Evolutionary conservation across 1,140 invertebrate species (phyloP).

Genomic region (Drosophila sp.): DNA sequence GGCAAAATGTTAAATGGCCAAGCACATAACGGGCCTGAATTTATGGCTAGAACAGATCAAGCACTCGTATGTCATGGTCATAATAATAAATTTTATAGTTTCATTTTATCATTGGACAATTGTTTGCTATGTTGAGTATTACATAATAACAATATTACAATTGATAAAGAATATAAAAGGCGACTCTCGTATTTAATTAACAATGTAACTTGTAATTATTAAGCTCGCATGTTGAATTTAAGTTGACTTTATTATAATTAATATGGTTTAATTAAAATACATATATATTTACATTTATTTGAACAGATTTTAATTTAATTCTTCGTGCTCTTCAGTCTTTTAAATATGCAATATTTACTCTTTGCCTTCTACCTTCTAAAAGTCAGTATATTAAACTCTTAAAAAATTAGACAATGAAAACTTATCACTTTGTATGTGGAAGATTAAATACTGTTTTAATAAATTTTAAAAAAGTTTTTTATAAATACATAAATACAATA

Average conservation of each 20-base stretch:
- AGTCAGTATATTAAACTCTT: too few relatives aligned
- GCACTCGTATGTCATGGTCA: slow-evolving; percentile 66
- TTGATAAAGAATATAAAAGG: slow-evolving; percentile 2
- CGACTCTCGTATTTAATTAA: slow-evolving; percentile 7
- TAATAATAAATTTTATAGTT: slow-evolving; percentile 80
- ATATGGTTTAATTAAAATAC: not conserved
- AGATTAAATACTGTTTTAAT: too few relatives aligned
- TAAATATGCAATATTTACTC: too few relatives aligned
- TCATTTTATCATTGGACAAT: slow-evolving; percentile 61
- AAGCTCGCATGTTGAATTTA: not conserved
- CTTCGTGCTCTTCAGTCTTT: too few relatives aligned
- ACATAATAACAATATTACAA: slow-evolving; percentile 38
- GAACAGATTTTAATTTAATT: too few relatives aligned
- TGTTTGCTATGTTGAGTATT: slow-evolving; percentile 11
- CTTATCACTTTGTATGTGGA: too few relatives aligned
- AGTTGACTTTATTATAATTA: not conserved
- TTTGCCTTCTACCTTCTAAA: too few relatives aligned
- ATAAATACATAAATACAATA: too few relatives aligned
- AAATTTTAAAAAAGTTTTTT: too few relatives aligned
- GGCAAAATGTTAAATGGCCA: slow-evolving; percentile 58
- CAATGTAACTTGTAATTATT: slow-evolving; percentile 3
- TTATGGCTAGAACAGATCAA: slow-evolving; percentile 78
- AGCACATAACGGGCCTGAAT: slow-evolving; percentile 54
- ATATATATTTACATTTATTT: too few relatives aligned
- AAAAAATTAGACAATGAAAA: too few relatives aligned